A percentile compares a stretch with the other conserved stretches of the same genome.
Evolutionary conservation across 2,888 invertebrate species (phyloP).

Genomic region (Argynnis bischoffii): DNA sequence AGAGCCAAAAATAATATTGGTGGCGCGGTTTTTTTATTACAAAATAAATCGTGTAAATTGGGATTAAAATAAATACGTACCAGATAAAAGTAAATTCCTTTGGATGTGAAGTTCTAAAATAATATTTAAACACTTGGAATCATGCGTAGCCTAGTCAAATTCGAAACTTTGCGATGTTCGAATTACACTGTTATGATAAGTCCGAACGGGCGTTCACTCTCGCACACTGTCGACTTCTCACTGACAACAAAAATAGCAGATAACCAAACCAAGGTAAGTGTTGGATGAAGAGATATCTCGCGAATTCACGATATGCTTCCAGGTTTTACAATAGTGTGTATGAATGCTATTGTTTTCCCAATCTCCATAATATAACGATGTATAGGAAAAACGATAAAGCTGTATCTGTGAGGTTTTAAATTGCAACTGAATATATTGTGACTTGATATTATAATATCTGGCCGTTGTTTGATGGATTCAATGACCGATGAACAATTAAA

Average conservation of each 20-base stretch:
- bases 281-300: slow-evolving; percentile 42
- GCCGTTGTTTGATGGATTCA: too few relatives aligned
- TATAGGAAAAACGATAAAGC: slow-evolving; percentile 1
- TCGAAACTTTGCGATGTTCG: slow-evolving; percentile 8
- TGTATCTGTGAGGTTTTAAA: slow-evolving; percentile 1
- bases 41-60: background rate
- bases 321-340: slow-evolving; percentile 19
- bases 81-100: background rate
- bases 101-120: background rate
- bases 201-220: slow-evolving; percentile 49
- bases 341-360: slow-evolving; percentile 27
- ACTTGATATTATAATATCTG: too few relatives aligned
- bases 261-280: slow-evolving; percentile 55
- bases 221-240: slow-evolving; percentile 52
- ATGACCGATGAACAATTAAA: too few relatives aligned
- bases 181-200: slow-evolving; percentile 16
- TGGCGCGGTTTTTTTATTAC: slow-evolving; percentile 39
- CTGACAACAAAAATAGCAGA: slow-evolving; percentile 64
- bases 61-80: slow-evolving; percentile 2
- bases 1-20: slow-evolving; percentile 64
- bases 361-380: background rate
- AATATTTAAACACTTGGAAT: background rate
- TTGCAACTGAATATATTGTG: background rate
- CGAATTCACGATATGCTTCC: slow-evolving; percentile 14
- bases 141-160: slow-evolving; percentile 9